Percentiles rank a stretch among this genome's conserved stretches.
These are phyloP conservation scores for Solenopsis fugax DNA, from an alignment of 1,140 invertebrate genomes.

Conservation along the genomic window DNA sequence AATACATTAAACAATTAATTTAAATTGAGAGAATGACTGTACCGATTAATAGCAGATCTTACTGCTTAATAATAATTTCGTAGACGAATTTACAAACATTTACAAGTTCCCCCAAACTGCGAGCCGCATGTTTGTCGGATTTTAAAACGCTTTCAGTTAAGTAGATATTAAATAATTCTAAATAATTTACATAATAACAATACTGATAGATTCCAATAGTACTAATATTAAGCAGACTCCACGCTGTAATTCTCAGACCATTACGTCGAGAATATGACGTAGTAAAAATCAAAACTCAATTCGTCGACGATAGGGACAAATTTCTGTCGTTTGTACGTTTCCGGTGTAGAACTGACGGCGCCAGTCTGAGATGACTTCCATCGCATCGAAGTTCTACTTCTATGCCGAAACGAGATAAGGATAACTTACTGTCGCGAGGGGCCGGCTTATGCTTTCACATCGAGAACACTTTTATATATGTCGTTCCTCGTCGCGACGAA, in stretches of 20 bases:
- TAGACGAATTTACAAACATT: no score
- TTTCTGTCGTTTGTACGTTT: slow-evolving; percentile 26
- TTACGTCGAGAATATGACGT: slow-evolving; percentile 10
- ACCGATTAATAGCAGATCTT: no score
- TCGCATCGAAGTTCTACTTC: slow-evolving; percentile 50
- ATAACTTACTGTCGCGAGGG: slow-evolving; percentile 73
- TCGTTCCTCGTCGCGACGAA: slow-evolving; percentile 73
- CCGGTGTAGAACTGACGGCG: slow-evolving; percentile 61
- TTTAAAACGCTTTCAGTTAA: no score
- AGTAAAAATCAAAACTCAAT: slow-evolving; percentile 44
- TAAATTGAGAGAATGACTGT: no score
- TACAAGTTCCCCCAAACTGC: no score
- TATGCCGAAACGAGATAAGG: slow-evolving; percentile 76
- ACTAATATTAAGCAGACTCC: neutral
- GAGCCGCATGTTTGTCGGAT: no score
- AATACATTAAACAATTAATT: no score
- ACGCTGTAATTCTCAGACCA: neutral
- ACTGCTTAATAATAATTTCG: no score
- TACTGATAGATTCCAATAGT: neutral
- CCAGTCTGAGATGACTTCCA: slow-evolving; percentile 69
- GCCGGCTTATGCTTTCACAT: slow-evolving; percentile 66
- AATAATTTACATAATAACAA: neutral
- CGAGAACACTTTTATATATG: slow-evolving; percentile 77
- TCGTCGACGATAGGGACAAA: slow-evolving; percentile 1
- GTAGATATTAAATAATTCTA: neutral